These are phyloP conservation scores for Cottoperca gobio DNA, from an alignment of 2,797 vertebrate genomes.

Conservation along the genomic window DNA sequence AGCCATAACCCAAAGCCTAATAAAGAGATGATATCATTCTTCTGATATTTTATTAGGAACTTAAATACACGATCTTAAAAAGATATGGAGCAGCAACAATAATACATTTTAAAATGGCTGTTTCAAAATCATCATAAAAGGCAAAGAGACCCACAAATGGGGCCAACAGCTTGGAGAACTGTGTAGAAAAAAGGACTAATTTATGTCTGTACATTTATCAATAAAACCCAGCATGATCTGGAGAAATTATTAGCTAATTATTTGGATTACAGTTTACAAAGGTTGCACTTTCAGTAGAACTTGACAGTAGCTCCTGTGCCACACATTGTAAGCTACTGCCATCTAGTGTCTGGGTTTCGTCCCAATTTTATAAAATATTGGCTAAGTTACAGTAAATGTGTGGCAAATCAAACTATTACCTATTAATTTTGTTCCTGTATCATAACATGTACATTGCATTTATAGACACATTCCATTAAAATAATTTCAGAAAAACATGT, in stretches of 20 bases:
- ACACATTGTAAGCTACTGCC: constrained; percentile 15
- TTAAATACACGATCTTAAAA: not conserved
- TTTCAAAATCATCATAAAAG: not conserved
- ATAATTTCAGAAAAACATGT: accelerated
- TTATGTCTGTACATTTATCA: not conserved
- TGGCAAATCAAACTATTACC: not conserved
- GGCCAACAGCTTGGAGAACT: not conserved
- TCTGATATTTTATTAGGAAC: not conserved
- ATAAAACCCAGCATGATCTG: not conserved
- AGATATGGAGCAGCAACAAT: not conserved
- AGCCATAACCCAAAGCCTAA: not conserved
- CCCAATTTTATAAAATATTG: not conserved
- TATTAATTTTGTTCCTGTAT: not conserved
- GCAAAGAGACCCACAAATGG: not conserved
- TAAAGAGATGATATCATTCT: not conserved
- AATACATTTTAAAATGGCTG: not conserved
- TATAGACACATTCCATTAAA: not conserved
- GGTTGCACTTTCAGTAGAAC: not conserved
- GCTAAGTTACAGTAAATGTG: not conserved
- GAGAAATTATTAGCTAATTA: not conserved
- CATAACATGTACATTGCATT: not conserved
- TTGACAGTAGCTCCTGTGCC: no score
- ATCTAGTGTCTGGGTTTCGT: constrained; percentile 37
- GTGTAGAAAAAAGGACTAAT: accelerated
- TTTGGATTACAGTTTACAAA: not conserved